Evolutionary conservation across 2,113 vertebrate species (phyloP), one percentile per base, ranked within the genome.

Genomic region (Cyprinodon tularosa): DNA sequence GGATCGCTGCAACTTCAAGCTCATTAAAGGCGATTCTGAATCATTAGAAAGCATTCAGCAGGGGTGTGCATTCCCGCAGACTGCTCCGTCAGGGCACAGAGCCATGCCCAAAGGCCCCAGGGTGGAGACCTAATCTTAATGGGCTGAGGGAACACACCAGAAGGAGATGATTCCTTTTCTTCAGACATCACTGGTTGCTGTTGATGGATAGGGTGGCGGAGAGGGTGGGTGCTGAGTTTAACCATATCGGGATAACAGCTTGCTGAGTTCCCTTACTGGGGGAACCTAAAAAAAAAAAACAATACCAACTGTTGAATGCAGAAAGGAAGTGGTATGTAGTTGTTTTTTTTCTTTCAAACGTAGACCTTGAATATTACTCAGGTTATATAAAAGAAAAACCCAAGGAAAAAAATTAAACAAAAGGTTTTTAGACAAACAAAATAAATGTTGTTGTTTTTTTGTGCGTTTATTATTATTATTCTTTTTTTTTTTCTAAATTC

Each of bases 61-160:
- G 76, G 78, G 86, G 86, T 79, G 77, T 44, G 71, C 87, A 91
- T 91, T 92, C 88, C 90, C 90, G 77, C 86, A 91, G 85, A 92
- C 83, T 77, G 68, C 73, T 47, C 81, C 77, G 83, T 86, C 82
- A 84, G 90, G 88, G 90, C 92, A 92, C 88, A 74, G 85, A 91
- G 89, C 88, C 88, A 89, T 89, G 86, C 90, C 90, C 73, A 22
- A 87, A 90, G 89, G 88, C 91, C 89, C 80, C 84, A 22, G 89
- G 91, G 89, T 90, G 90, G 87, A 81, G 91, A 92, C 88, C 91
- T 90, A 86, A 86, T 89, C 84, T 91, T 86, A 91, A 91, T 80
- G 72, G 84, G 85, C 86, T 66, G 42, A 91, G 90, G 90, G 90
- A 93, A 92, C 88, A 66, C 88, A 90, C 80, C 91, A 93, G 87